Evolutionary conservation across 2,113 vertebrate genomes (phyloP).

Genomic region (Miniopterus natalensis): DNA sequence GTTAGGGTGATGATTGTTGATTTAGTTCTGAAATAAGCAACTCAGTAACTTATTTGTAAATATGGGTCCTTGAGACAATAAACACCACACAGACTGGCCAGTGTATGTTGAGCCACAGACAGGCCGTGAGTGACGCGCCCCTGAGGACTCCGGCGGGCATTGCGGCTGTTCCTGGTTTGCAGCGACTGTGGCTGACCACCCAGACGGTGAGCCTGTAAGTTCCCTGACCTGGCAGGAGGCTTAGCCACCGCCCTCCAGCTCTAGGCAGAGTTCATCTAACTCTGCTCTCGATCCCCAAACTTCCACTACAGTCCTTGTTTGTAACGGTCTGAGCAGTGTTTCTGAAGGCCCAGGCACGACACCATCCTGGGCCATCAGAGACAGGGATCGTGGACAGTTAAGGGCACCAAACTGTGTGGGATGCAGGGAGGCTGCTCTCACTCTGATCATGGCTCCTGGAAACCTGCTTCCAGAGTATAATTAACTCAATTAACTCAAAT

Average conservation of each 20-base stretch:
- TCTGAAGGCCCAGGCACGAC: background rate
- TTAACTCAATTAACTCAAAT: slow-evolving; percentile 51
- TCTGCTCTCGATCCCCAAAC: background rate
- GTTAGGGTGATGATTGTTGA: background rate
- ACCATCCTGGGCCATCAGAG: background rate
- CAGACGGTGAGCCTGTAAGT: background rate
- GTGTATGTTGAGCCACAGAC: background rate
- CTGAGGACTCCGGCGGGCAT: background rate
- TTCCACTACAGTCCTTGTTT: background rate
- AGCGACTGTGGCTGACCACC: background rate
- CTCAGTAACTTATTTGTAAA: background rate
- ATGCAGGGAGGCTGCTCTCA: background rate
- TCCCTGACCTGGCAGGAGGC: background rate
- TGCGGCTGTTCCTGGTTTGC: background rate
- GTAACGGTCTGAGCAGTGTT: background rate
- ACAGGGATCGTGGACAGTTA: background rate
- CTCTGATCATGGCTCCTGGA: background rate
- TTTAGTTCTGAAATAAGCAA: slow-evolving; percentile 38
- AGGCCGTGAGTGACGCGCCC: background rate
- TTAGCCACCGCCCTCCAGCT: background rate
- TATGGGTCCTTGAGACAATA: background rate
- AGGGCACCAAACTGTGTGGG: background rate
- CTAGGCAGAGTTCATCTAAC: background rate
- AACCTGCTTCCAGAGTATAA: background rate
- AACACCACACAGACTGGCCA: background rate